Evolutionary conservation across 2,888 invertebrate genomes (phyloP), one percentile per base, ranked within the genome.

Genomic region (Mechanitis messenoides): DNA sequence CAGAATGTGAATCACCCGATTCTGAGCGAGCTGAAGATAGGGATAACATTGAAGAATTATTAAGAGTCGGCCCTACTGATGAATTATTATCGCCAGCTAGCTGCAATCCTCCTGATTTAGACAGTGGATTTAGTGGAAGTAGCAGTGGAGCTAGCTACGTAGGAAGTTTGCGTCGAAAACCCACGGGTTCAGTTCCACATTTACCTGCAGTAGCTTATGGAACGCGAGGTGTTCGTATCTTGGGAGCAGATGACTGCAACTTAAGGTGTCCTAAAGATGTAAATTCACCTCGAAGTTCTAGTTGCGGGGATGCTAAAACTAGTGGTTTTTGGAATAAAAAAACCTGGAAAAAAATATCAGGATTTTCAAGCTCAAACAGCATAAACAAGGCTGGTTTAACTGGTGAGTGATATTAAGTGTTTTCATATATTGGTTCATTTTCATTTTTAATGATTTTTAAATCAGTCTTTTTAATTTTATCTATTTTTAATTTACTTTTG

Each of bases 101-200:
- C 74, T 92, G 92, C 81, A 91, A 91, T 80, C 90, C 92, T 66
- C 92, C 92, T 67, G 95, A 95, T 82, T 90, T 95, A 77, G 95
- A 95, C 84, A 95, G 95, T 81, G 95, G 95, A 59, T 95, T 95
- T 83, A 95, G 95, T 84, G 95, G 95, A 72, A 95, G 95, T 84
- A 95, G 94, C 77, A 95, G 94, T 83, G 95, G 95, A 71, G 95
- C 95, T 70, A 95, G 95, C 85, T 95, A 95, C 83, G 93, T 93
- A 9, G 94, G 94, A 63, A 94, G 94, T 78, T 85, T 94, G 69
- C 90, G 94, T 62, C 90, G 91, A 64, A 91, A 91, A 73, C 88
- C 90, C 28, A 86, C 90, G 31, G 90, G 90, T 45, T 90, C 90
- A 50, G 90, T 87, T 73, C 76, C 92, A 45, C 90, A 90, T 68